Base-by-base conservation (phyloP, 2,113 vertebrate species). In the Probosciger aterrimus region DNA sequence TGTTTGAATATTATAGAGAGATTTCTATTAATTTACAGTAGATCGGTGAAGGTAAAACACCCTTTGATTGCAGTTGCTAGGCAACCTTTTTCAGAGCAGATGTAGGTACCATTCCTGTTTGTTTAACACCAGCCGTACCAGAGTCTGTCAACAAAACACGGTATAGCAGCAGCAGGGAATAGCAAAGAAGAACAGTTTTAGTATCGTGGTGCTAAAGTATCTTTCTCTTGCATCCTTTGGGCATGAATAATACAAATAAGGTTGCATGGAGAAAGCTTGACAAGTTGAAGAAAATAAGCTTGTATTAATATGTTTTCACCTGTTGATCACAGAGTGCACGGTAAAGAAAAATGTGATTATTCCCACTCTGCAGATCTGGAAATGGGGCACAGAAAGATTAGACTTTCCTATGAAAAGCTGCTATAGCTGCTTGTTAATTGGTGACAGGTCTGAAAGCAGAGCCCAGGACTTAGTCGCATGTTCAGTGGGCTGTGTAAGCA, bases 1-100 rank as follows among this genome's bases (percentile, higher is more conserved):
- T 94, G 53, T 95, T 96, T 70, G 77, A 96, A 92, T 96, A 97
- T 76, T 82, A 91, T 80, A 59, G 83, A 95, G 91, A 84, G 53
- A 80, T 91, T 96, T 96, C 92, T 97, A 65, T 93, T 97, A 97
- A 89, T 98, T 97, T 97, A 94, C 71, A 95, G 92, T 82, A 79
- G 87, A 96, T 96, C 12, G 47, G 92, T 95, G 81, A 97, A 90
- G 85, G 88, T 94, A 97, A 97, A 95, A 82, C 88, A 84, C 67
- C 53, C 96, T 98, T 97, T 95, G 97, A 97, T 97, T 96, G 96
- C 93, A 82, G 98, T 98, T 98, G 98, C 98, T 98, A 97, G 89
- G 98, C 98, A 98, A 98, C 98, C 28, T 74, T 81, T 94, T 90
- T 95, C 55, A 0, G 89, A 91, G 96, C 98, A 96, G 97, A 95